Evolutionary conservation across 1,140 invertebrate species (phyloP).

Genomic region (Artemia franciscana): DNA sequence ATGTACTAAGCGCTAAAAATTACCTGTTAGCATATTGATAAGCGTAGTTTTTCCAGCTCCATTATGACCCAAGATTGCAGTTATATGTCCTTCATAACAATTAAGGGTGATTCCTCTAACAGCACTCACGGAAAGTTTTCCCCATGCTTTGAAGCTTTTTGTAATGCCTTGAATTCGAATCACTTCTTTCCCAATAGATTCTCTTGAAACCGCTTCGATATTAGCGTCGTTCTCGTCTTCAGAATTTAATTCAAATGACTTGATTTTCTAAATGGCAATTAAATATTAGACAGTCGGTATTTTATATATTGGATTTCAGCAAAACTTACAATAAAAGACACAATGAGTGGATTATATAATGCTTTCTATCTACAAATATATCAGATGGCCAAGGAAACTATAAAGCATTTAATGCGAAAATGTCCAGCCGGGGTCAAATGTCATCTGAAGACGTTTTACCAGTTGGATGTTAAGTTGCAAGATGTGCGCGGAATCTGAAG

Average conservation of each 20-base stretch:
- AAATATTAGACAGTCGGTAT: too few species aligned
- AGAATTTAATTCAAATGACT: too few species aligned
- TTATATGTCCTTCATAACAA: slow-evolving; percentile 60
- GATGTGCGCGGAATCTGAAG: too few species aligned
- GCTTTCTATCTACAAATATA: too few species aligned
- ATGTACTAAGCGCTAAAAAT: too few species aligned
- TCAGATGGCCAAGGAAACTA: too few species aligned
- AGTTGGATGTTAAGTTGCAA: too few species aligned
- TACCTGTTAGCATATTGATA: slow-evolving; percentile 60
- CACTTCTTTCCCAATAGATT: slow-evolving; percentile 43
- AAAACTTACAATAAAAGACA: slow-evolving; percentile 1
- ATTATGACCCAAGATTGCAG: slow-evolving; percentile 65
- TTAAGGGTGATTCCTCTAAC: slow-evolving; percentile 41
- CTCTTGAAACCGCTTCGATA: slow-evolving; percentile 41
- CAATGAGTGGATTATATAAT: neutral
- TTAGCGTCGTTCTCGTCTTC: slow-evolving; percentile 20
- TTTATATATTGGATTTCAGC: neutral
- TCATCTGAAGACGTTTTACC: too few species aligned
- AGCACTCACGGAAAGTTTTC: slow-evolving; percentile 28
- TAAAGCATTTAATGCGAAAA: too few species aligned
- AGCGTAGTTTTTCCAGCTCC: slow-evolving; percentile 67
- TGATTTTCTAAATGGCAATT: too few species aligned
- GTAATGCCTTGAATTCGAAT: slow-evolving; percentile 45
- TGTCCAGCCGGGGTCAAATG: too few species aligned
- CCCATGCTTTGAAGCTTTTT: slow-evolving; percentile 34